A percentile compares a stretch with the other conserved stretches of the same genome.
Evolutionary conservation across 1,140 invertebrate species (phyloP).

Genomic region (Apolygus lucorum): DNA sequence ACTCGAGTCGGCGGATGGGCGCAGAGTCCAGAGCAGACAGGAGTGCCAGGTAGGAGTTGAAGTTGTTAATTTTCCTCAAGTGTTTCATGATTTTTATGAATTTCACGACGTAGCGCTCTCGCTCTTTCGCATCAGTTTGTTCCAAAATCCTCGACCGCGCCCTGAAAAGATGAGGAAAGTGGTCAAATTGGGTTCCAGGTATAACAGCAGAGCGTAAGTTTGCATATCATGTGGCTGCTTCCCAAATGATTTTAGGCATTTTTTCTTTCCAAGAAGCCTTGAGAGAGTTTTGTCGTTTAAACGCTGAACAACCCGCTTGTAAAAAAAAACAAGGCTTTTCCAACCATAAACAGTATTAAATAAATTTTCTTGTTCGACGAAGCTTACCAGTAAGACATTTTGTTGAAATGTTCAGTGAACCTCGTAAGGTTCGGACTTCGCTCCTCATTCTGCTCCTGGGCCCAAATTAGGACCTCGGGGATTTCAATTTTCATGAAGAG

Average conservation of each 20-base stretch:
- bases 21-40: conserved; percentile 94
- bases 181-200: too few species aligned
- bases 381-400: conserved; percentile 92
- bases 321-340: too few species aligned
- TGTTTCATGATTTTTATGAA: conserved; percentile 99
- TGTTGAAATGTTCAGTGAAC: conserved; percentile 99
- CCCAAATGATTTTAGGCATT: too few species aligned
- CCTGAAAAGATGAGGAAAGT: too few species aligned
- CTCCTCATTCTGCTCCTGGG: conserved; percentile 94
- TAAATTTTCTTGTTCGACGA: neutral
- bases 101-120: conserved; percentile 93
- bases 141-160: conserved; percentile 69
- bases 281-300: too few species aligned
- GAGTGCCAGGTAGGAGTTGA: conserved; percentile 95
- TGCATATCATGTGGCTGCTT: too few species aligned
- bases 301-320: too few species aligned
- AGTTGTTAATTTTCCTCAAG: conserved; percentile 94
- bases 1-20: conserved; percentile 87
- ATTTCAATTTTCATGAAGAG: conserved; percentile 95
- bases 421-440: conserved; percentile 89
- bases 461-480: conserved; percentile 93
- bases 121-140: conserved; percentile 76
- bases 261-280: too few species aligned
- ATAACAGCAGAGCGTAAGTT: too few species aligned
- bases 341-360: too few species aligned